Conservation (phyloP, 2,888 invertebrate genomes). For the Altica lythri region DNA sequence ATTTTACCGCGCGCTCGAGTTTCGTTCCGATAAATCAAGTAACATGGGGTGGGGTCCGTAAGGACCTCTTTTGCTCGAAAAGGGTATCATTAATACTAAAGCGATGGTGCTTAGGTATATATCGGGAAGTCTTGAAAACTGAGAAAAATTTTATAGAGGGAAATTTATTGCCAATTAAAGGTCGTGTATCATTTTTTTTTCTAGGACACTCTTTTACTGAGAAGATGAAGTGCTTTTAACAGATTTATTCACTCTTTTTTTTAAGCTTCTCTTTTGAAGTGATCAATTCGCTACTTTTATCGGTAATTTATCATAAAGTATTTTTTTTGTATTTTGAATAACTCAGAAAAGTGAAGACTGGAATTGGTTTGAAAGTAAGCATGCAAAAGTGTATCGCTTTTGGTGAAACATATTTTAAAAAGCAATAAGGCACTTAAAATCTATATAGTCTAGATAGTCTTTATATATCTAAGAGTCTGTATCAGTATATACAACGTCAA, state of each 20-base stretch:
- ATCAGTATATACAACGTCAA: too few relatives aligned
- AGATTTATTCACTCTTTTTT: slow-evolving; percentile 37
- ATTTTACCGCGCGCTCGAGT: slow-evolving; percentile 55
- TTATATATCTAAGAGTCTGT: too few relatives aligned
- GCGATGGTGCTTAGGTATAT: slow-evolving; percentile 44
- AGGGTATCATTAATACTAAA: slow-evolving; percentile 52
- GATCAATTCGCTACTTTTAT: neutral
- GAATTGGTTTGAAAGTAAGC: too few relatives aligned
- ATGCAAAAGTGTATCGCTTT: too few relatives aligned
- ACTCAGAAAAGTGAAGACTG: too few relatives aligned
- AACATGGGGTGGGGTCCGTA: slow-evolving; percentile 42
- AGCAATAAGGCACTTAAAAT: too few relatives aligned
- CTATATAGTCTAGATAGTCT: too few relatives aligned
- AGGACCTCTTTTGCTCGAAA: slow-evolving; percentile 45
- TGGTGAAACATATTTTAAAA: too few relatives aligned
- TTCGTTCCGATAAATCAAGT: slow-evolving; percentile 56
- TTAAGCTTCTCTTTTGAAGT: too few relatives aligned
- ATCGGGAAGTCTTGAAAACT: slow-evolving; percentile 50
- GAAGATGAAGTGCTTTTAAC: slow-evolving; percentile 38
- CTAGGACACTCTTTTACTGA: slow-evolving; percentile 30
- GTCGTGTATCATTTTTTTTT: slow-evolving; percentile 42
- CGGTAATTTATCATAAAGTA: neutral
- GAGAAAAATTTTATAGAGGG: slow-evolving; percentile 48
- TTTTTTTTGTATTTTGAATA: too few relatives aligned
- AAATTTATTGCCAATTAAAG: slow-evolving; percentile 52